Evolutionary conservation across 1,140 invertebrate genomes (phyloP).

Genomic region (Riptortus pedestris): DNA sequence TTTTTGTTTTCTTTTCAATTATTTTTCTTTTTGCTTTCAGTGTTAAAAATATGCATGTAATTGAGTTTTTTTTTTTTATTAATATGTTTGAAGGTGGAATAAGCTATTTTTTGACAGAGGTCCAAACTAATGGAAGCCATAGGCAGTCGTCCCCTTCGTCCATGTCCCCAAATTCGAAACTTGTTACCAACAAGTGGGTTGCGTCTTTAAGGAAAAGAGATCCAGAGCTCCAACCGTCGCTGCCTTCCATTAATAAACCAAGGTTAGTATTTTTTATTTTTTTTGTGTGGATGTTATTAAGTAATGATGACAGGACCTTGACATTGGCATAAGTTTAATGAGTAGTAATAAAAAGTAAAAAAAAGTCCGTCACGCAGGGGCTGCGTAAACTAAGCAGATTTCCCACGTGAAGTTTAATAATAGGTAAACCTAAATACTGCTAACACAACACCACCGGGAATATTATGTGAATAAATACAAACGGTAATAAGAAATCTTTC

Average conservation of each 20-base stretch:
- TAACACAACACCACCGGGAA: no score
- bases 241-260: constrained; percentile 46
- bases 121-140: not conserved
- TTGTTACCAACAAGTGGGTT: constrained; percentile 44
- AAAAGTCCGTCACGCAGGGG: no score
- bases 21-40: not conserved
- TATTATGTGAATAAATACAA: no score
- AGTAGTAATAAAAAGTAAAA: no score
- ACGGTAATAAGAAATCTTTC: no score
- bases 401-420: no score
- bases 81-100: constrained; percentile 16
- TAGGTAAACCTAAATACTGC: no score
- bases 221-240: constrained; percentile 51
- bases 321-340: no score
- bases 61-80: constrained; percentile 5
- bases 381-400: no score
- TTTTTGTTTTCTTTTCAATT: not conserved
- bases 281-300: no score
- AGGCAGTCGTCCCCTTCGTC: not conserved
- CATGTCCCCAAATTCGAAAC: constrained; percentile 34
- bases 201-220: constrained; percentile 49
- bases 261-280: constrained; percentile 34
- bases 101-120: constrained; percentile 20
- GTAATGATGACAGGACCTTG: no score
- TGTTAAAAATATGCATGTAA: not conserved